Evolutionary conservation across 2,888 invertebrate genomes (phyloP).

Genomic region (Polydrusus tereticollis): DNA sequence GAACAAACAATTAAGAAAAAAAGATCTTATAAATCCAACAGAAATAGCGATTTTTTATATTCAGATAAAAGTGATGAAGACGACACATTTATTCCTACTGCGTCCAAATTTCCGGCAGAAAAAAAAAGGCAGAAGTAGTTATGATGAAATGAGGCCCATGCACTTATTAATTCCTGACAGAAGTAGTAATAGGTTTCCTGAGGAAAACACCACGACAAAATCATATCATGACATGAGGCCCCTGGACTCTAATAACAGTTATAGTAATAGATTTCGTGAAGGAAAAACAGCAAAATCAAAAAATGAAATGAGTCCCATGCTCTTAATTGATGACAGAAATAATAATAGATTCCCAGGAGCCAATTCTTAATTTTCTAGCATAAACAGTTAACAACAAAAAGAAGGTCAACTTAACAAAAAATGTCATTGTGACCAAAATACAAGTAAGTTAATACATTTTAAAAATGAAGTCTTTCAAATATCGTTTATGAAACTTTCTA

Average conservation of each 20-base stretch:
- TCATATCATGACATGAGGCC: background rate
- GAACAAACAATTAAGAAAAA: background rate
- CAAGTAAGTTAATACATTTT: background rate
- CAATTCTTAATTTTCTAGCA: no score
- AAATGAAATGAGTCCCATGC: background rate
- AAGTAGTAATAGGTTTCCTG: no score
- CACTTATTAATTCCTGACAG: no score
- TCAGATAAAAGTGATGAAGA: background rate
- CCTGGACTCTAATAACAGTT: background rate
- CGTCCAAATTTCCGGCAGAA: background rate
- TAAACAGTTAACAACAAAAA: no score
- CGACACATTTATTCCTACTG: background rate
- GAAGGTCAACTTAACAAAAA: no score
- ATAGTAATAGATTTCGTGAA: background rate
- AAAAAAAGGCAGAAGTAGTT: background rate
- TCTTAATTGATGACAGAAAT: background rate
- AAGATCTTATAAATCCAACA: background rate
- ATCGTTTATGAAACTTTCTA: no score
- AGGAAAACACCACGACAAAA: background rate
- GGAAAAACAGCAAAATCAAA: background rate
- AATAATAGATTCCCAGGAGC: no score
- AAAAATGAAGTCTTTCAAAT: no score
- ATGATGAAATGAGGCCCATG: background rate
- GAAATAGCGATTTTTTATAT: background rate
- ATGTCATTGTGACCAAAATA: background rate